Conservation (phyloP, 2,113 vertebrate species). For the Paramormyrops kingsleyae region DNA sequence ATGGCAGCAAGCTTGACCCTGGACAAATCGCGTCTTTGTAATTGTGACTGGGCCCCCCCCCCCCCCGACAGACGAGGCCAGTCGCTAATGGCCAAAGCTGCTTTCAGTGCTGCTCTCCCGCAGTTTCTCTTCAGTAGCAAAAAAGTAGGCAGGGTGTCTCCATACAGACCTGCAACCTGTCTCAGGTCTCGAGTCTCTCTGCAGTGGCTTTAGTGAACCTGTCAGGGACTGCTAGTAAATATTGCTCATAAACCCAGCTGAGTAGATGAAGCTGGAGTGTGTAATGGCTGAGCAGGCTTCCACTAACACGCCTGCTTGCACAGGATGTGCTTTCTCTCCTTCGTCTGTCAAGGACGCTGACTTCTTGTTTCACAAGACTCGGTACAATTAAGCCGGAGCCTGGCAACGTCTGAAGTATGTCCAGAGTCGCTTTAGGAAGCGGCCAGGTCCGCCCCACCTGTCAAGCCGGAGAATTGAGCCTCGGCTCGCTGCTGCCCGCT, state of each 20-base stretch:
- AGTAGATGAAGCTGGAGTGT: background rate
- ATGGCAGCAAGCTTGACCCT: background rate
- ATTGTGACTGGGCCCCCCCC: background rate
- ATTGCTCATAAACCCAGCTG: background rate
- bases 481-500: background rate
- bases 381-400: background rate
- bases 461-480: background rate
- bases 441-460: background rate
- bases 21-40: background rate
- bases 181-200: background rate
- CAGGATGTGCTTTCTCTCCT: background rate
- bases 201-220: background rate
- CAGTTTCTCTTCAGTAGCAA: background rate
- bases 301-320: background rate
- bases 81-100: background rate
- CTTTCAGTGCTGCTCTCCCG: background rate
- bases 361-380: background rate
- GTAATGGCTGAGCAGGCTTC: background rate
- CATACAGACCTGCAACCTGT: background rate
- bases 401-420: background rate
- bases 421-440: background rate
- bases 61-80: background rate
- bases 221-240: background rate
- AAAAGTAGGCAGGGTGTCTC: background rate
- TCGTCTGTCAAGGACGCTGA: background rate